phyloP scores from a whole-genome alignment of 2,113 vertebrate genomes.

The Silurus meridionalis region DNA sequence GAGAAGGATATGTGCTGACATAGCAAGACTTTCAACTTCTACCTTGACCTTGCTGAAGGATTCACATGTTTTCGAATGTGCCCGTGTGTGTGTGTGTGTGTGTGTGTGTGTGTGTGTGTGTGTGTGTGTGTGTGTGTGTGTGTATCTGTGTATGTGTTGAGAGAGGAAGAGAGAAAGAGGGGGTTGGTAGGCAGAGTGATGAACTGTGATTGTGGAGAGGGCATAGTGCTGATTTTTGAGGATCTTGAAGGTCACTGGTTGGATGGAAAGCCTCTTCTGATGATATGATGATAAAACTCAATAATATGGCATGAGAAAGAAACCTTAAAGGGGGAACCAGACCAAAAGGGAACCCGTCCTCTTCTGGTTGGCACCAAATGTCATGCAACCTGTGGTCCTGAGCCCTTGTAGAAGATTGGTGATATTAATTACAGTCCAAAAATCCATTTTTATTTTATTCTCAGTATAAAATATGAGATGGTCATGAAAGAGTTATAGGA shows the following conservation, averaged over 20 bases:
- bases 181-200: constrained; percentile 32
- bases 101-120: constrained; percentile 25
- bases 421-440: not conserved
- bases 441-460: not conserved
- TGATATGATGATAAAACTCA: not conserved
- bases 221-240: constrained; percentile 41
- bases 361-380: too few species aligned
- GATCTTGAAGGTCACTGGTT: constrained; percentile 45
- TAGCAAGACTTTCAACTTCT: constrained; percentile 31
- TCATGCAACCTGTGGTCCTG: too few species aligned
- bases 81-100: constrained; percentile 8
- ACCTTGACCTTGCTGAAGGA: constrained; percentile 47
- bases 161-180: not conserved
- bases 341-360: too few species aligned
- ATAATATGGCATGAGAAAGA: too few species aligned
- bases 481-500: not conserved
- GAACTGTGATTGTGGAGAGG: constrained; percentile 31
- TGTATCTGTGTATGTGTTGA: constrained; percentile 21
- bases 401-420: too few species aligned
- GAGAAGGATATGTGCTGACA: constrained; percentile 45
- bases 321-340: too few species aligned
- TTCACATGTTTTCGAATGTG: constrained; percentile 33
- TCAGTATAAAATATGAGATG: not conserved
- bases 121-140: constrained; percentile 14
- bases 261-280: not conserved